Conservation (phyloP, 2,888 invertebrate species). For the Nomada ruficornis region DNA sequence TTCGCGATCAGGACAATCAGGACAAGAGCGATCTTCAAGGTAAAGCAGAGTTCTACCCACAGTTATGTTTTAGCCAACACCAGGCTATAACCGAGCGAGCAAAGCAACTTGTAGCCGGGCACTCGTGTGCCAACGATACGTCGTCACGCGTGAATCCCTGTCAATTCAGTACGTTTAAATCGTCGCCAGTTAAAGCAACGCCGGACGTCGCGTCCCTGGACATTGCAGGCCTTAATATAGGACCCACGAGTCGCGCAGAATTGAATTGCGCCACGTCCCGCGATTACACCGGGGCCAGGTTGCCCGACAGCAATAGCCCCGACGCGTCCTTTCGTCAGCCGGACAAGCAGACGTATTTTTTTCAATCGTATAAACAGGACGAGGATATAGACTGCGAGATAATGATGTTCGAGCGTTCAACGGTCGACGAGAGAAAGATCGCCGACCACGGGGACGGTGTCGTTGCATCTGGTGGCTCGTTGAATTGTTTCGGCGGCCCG, state of each 20-base stretch:
- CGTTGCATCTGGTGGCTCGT: conserved; percentile 57
- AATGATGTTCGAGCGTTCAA: conserved; percentile 58
- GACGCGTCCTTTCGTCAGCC: conserved; percentile 66
- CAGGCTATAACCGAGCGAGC: conserved; percentile 85
- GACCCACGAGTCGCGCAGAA: conserved; percentile 65
- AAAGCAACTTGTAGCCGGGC: conserved; percentile 59
- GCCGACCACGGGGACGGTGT: conserved; percentile 34
- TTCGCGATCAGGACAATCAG: conserved; percentile 81
- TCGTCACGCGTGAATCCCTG: conserved; percentile 64
- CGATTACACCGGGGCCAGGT: conserved; percentile 50
- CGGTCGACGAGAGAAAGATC: conserved; percentile 10
- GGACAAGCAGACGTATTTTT: conserved; percentile 81
- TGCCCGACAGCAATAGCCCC: conserved; percentile 60
- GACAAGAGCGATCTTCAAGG: conserved; percentile 81
- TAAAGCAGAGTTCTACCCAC: conserved; percentile 82
- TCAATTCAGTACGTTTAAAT: conserved; percentile 81
- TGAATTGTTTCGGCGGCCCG: conserved; percentile 70
- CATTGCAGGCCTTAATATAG: conserved; percentile 72
- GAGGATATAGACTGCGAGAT: conserved; percentile 76
- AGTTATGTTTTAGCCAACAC: conserved; percentile 82
- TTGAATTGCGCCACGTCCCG: conserved; percentile 58
- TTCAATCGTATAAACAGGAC: conserved; percentile 81
- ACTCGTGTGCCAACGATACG: conserved; percentile 61
- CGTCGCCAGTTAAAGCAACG: conserved; percentile 64
- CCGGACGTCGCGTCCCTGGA: conserved; percentile 69